These are phyloP conservation scores for Dinocampus coccinellae DNA, from an alignment of 2,888 invertebrate genomes.

Conservation along the genomic window DNA sequence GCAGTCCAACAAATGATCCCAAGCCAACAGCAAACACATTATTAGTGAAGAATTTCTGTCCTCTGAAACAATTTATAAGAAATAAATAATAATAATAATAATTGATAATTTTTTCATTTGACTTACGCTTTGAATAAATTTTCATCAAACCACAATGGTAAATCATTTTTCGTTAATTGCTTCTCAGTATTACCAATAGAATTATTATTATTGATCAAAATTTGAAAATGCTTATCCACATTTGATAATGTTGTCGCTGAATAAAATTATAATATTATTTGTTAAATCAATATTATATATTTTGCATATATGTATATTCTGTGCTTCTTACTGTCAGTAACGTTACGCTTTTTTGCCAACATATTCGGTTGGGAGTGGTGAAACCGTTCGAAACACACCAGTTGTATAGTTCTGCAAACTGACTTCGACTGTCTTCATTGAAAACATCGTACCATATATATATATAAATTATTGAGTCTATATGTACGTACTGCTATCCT, in stretches of 20 bases:
- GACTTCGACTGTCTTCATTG: not conserved
- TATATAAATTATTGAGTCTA: too few species aligned
- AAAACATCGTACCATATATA: not conserved
- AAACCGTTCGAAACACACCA: not conserved
- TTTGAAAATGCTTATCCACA: slow-evolving; percentile 52
- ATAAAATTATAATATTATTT: not conserved
- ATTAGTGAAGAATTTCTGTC: slow-evolving; percentile 78
- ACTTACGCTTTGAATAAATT: slow-evolving; percentile 70
- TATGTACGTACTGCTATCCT: too few species aligned
- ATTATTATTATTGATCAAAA: slow-evolving; percentile 42
- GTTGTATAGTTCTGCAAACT: not conserved
- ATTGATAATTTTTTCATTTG: not conserved
- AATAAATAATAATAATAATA: not conserved
- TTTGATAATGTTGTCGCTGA: not conserved
- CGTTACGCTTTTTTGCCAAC: not conserved
- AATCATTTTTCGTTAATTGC: slow-evolving; percentile 57
- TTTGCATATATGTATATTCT: too few species aligned
- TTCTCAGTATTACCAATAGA: slow-evolving; percentile 39
- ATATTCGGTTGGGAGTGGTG: not conserved
- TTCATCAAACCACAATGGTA: slow-evolving; percentile 79
- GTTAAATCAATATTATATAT: too few species aligned
- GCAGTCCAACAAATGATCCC: slow-evolving; percentile 79
- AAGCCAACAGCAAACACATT: slow-evolving; percentile 77
- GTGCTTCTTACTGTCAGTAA: not conserved
- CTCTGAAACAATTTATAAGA: too few species aligned